These are phyloP conservation scores for Manis crassicaudata DNA, from an alignment of 2,797 vertebrate genomes.

Conservation along the genomic window DNA sequence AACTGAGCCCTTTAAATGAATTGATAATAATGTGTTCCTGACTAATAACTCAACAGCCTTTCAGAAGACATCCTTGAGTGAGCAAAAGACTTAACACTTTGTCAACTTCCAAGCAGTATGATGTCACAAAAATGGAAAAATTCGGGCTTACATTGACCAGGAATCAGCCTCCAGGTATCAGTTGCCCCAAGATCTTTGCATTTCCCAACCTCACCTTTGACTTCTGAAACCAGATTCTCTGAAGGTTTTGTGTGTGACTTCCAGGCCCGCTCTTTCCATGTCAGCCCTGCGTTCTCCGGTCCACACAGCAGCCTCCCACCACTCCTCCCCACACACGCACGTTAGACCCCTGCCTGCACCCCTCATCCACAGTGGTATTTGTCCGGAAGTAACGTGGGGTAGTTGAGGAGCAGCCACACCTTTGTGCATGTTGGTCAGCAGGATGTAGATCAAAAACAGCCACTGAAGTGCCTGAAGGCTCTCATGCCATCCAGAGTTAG, in stretches of 20 bases:
- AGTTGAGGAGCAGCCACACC: fast-evolving
- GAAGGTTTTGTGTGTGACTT: not conserved
- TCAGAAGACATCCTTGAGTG: no score
- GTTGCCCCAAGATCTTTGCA: not conserved
- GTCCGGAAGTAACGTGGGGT: no score
- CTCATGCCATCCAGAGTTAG: fast-evolving
- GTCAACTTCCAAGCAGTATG: not conserved
- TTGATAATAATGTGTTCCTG: not conserved
- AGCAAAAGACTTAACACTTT: not conserved
- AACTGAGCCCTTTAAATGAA: not conserved
- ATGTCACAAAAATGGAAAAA: not conserved
- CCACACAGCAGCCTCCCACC: not conserved
- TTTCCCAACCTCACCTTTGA: not conserved
- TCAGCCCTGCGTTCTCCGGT: not conserved
- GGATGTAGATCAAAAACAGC: no score
- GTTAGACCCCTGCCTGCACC: no score
- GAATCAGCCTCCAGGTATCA: not conserved
- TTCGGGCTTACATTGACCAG: fast-evolving
- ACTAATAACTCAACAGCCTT: constrained; percentile 1
- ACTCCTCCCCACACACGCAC: not conserved
- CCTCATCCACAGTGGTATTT: not conserved
- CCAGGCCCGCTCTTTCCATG: fast-evolving
- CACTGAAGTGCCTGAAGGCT: not conserved
- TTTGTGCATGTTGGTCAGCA: fast-evolving
- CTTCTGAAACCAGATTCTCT: not conserved